A percentile compares a stretch with the other conserved stretches of the same genome.
Evolutionary conservation across 2,113 vertebrate species (phyloP).

Genomic region (Rhipidura dahli): DNA sequence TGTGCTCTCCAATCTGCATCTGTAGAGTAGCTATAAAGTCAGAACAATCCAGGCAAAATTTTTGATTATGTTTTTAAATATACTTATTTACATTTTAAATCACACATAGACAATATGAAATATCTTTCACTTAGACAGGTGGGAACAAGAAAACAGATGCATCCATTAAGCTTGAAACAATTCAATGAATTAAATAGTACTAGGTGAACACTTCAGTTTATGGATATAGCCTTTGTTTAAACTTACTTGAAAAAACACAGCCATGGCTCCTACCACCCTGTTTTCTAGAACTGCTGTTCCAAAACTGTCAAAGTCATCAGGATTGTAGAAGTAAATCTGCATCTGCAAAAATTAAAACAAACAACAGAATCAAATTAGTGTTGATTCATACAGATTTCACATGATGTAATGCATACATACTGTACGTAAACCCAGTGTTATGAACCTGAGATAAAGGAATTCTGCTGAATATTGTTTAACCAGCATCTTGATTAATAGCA

Average conservation of each 20-base stretch:
- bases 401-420: background rate
- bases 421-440: background rate
- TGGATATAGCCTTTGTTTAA: slow-evolving; percentile 48
- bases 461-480: slow-evolving; percentile 44
- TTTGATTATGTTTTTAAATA: slow-evolving; percentile 79
- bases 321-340: slow-evolving; percentile 98
- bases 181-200: slow-evolving; percentile 62
- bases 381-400: slow-evolving; percentile 18
- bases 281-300: slow-evolving; percentile 88
- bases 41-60: slow-evolving; percentile 77
- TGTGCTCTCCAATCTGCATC: slow-evolving; percentile 73
- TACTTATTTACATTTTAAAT: slow-evolving; percentile 85
- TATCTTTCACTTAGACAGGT: slow-evolving; percentile 80
- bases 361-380: slow-evolving; percentile 23
- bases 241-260: slow-evolving; percentile 94
- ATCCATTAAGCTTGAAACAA: slow-evolving; percentile 76
- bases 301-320: slow-evolving; percentile 95
- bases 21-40: slow-evolving; percentile 77
- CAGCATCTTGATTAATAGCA: slow-evolving; percentile 58
- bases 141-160: slow-evolving; percentile 78
- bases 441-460: slow-evolving; percentile 5
- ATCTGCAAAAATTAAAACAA: slow-evolving; percentile 81
- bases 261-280: slow-evolving; percentile 89
- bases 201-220: slow-evolving; percentile 52
- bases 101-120: slow-evolving; percentile 76